Evolutionary conservation across 2,888 invertebrate species (phyloP), one percentile per base, ranked within the genome.

Genomic region (Watsonalla cultraria): DNA sequence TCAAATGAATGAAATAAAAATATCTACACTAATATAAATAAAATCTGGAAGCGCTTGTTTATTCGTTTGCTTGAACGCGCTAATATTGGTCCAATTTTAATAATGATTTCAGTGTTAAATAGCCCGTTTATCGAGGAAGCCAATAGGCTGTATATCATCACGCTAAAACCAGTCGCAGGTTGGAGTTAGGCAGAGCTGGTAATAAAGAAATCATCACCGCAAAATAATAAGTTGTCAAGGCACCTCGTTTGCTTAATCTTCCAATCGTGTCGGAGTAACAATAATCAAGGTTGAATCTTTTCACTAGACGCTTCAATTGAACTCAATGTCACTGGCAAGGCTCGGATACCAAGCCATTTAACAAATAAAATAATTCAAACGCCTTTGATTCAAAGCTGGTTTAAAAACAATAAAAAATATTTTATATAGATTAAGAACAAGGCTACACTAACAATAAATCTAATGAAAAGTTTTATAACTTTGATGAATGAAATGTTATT

Each of bases 251-350:
- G 65, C 68, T 65, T 74, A 72, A 75, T 74, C 65, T 64, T 34
- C 55, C 58, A 61, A 63, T 64, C 64, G 66, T 66, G 70, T 58
- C 55, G 59, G 53, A 46, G 57, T 57, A 58, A 56, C 58, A 55
- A 55, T 60, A 52, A 61, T 54, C 73, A 71, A 76, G 76, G 76
- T 68, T 72, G 61, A 66, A 66, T 66, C 69, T 74, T 72, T 72
- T 70, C 64, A 62, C 65, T 47, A 58, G 56, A 37, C 35, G 49
- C 49, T 56, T 57, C 68, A 73, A 77, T 77, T 75, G 76, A 56
- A 71, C 63, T 62, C 76, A 76, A 75, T 77, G 76, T 77, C 76
- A 77, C 54, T 75, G 70, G 62, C 70, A 68, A 76, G 76, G 76
- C 58, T 62, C 55, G 57, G 59, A 51, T 54, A 57, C 51, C 59